These are phyloP conservation scores for Bovichtus diacanthus DNA, from an alignment of 2,797 vertebrate species.

Conservation along the genomic window DNA sequence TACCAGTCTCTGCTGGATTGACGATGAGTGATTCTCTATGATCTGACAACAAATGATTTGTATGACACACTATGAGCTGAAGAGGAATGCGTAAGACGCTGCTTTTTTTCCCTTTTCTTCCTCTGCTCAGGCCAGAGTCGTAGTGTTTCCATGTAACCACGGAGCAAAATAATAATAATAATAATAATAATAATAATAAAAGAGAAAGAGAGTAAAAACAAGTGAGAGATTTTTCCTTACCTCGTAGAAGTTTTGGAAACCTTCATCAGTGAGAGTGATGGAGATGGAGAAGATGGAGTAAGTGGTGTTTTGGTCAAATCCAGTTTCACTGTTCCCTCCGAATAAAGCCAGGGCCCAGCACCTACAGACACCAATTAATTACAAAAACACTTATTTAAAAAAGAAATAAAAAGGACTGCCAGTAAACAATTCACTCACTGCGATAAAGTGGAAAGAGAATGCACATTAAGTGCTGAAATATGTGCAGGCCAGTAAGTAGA, in stretches of 20 bases:
- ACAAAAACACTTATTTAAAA: neutral
- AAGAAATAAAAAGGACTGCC: neutral
- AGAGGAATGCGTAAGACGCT: neutral
- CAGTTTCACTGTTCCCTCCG: slow-evolving; percentile 96
- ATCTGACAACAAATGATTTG: slow-evolving; percentile 15
- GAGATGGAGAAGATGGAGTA: slow-evolving; percentile 97
- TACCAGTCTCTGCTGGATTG: neutral
- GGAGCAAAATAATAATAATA: too few relatives aligned
- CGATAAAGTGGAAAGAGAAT: slow-evolving; percentile 8
- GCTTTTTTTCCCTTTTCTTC: neutral
- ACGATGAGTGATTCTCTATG: slow-evolving; percentile 2
- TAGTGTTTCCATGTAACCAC: neutral
- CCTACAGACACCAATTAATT: slow-evolving; percentile 71
- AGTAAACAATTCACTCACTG: neutral
- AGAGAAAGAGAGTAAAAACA: neutral
- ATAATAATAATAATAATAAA: too few relatives aligned
- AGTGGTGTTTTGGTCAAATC: slow-evolving; percentile 97
- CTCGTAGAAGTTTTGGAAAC: slow-evolving; percentile 95
- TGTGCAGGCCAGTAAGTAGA: neutral
- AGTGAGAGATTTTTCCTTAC: slow-evolving; percentile 71
- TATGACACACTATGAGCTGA: neutral
- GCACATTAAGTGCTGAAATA: slow-evolving; percentile 22
- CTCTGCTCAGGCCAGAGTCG: neutral
- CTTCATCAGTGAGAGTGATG: slow-evolving; percentile 95
- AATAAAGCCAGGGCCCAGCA: slow-evolving; percentile 96